These are phyloP conservation scores for Rhombomys opimus DNA, from an alignment of 2,113 vertebrate species.

Conservation along the genomic window DNA sequence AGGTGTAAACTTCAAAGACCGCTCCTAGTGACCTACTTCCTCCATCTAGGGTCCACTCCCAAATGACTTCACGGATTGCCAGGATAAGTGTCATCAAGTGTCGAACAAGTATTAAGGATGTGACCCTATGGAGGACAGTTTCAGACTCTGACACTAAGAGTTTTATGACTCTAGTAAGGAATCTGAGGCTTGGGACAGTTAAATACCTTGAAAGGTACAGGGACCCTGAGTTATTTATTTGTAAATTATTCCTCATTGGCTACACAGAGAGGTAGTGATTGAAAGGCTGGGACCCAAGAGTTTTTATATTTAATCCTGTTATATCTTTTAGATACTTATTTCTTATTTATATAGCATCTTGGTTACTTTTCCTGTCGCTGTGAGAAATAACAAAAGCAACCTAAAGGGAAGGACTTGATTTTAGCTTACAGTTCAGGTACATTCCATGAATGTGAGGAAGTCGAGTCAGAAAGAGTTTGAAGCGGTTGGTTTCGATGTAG, in stretches of 20 bases:
- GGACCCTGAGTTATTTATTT: neutral
- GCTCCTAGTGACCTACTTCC: too few relatives aligned
- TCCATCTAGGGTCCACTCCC: neutral
- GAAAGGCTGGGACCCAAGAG: neutral
- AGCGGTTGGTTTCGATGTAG: neutral
- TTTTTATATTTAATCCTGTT: neutral
- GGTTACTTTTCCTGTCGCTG: neutral
- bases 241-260: neutral
- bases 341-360: neutral
- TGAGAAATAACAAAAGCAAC: neutral
- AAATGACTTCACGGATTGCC: neutral
- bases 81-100: neutral
- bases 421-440: neutral
- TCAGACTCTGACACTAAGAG: neutral
- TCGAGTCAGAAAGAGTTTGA: neutral
- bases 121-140: neutral
- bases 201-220: neutral
- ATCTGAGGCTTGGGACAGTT: neutral
- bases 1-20: neutral
- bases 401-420: neutral
- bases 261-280: neutral
- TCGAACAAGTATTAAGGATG: neutral
- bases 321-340: neutral
- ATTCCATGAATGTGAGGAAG: neutral
- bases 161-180: neutral